These are phyloP conservation scores for Cyprinodon brontotheroides DNA, from an alignment of 2,113 vertebrate species.

Conservation along the genomic window DNA sequence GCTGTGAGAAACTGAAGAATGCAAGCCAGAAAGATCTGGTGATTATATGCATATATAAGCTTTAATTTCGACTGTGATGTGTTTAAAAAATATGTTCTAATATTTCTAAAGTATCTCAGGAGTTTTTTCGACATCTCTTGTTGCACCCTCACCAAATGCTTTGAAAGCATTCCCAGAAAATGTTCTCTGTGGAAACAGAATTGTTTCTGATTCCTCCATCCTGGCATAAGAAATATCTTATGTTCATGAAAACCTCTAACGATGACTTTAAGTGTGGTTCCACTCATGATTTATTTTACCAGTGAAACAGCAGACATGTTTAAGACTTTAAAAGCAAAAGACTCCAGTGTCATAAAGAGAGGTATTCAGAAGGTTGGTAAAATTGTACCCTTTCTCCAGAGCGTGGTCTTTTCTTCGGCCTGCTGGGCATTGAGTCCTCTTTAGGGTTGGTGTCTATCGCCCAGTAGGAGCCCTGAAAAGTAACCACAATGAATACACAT, in stretches of 20 bases:
- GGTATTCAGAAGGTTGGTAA: background rate
- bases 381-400: slow-evolving; percentile 85
- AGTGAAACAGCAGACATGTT: background rate
- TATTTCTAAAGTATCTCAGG: background rate
- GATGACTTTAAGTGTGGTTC: too few species aligned
- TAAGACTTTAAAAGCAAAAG: background rate
- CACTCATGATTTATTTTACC: too few species aligned
- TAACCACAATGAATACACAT: background rate
- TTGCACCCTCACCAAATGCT: background rate
- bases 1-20: slow-evolving; percentile 18
- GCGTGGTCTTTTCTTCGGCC: slow-evolving; percentile 88
- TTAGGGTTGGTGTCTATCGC: slow-evolving; percentile 91
- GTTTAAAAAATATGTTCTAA: slow-evolving; percentile 22
- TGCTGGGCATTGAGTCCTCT: slow-evolving; percentile 84
- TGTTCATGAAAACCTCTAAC: background rate
- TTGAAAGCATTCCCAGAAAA: background rate
- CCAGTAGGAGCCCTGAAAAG: slow-evolving; percentile 87
- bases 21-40: slow-evolving; percentile 16
- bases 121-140: background rate
- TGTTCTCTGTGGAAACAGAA: background rate
- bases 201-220: background rate
- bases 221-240: background rate
- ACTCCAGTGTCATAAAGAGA: background rate
- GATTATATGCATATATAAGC: slow-evolving; percentile 14
- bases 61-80: slow-evolving; percentile 12